Evolutionary conservation across 2,113 vertebrate genomes (phyloP).

Genomic region (Eublepharis macularius): DNA sequence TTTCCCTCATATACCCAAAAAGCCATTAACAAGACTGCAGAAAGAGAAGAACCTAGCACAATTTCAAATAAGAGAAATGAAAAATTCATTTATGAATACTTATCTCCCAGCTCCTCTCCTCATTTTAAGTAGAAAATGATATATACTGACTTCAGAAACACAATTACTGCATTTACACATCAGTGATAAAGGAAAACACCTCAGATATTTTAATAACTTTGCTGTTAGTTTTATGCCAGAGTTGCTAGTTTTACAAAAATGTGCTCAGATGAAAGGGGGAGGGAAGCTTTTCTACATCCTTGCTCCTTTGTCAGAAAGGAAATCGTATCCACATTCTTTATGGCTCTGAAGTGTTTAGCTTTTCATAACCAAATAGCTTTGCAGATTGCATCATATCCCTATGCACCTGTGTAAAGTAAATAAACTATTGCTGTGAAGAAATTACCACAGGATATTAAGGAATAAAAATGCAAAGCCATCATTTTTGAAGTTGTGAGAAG

Average conservation of each 20-base stretch:
- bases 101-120: slow-evolving; percentile 46
- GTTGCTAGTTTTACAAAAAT: neutral
- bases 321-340: slow-evolving; percentile 2
- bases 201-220: slow-evolving; percentile 25
- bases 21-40: slow-evolving; percentile 57
- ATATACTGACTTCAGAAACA: slow-evolving; percentile 53
- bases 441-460: slow-evolving; percentile 1
- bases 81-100: slow-evolving; percentile 61
- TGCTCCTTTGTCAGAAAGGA: neutral
- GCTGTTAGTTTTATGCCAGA: slow-evolving; percentile 1
- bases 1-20: slow-evolving; percentile 9
- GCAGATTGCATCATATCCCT: neutral
- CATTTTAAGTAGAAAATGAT: slow-evolving; percentile 61
- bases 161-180: slow-evolving; percentile 50
- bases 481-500: slow-evolving; percentile 6
- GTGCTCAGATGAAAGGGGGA: neutral
- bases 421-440: neutral
- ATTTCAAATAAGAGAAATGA: slow-evolving; percentile 61
- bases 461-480: neutral
- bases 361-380: slow-evolving; percentile 13
- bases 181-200: slow-evolving; percentile 38
- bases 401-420: slow-evolving; percentile 5
- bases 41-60: slow-evolving; percentile 32
- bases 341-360: slow-evolving; percentile 14
- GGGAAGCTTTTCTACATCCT: neutral